These are phyloP conservation scores for Dendroctonus valens DNA, from an alignment of 1,140 invertebrate species.

Conservation along the genomic window DNA sequence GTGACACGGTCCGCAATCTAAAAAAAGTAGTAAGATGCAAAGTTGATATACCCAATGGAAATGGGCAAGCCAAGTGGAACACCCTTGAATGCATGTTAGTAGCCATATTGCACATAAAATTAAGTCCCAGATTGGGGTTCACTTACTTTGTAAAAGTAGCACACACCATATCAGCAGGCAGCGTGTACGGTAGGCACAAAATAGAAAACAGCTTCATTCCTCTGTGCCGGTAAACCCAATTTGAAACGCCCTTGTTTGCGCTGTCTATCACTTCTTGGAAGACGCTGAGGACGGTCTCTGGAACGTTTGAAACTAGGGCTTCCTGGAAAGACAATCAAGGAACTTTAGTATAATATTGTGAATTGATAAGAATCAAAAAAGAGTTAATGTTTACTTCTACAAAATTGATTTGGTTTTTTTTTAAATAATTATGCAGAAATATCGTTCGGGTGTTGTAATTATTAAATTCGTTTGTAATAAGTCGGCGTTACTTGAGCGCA, in stretches of 20 bases:
- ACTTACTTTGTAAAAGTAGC: slow-evolving; percentile 81
- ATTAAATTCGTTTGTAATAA: too few relatives aligned
- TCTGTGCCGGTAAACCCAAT: slow-evolving; percentile 83
- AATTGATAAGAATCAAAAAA: too few relatives aligned
- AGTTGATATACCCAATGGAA: too few relatives aligned
- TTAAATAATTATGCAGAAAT: too few relatives aligned
- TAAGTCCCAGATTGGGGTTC: background rate
- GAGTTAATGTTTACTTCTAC: too few relatives aligned
- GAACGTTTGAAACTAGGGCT: slow-evolving; percentile 80
- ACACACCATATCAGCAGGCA: slow-evolving; percentile 82
- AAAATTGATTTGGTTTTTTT: too few relatives aligned
- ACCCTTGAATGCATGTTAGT: too few relatives aligned
- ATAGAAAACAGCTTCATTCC: slow-evolving; percentile 77
- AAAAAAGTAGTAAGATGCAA: slow-evolving; percentile 6
- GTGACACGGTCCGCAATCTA: slow-evolving; percentile 16
- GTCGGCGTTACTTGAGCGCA: too few relatives aligned
- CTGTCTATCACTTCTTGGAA: slow-evolving; percentile 91
- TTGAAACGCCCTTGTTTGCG: slow-evolving; percentile 85
- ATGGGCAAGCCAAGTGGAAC: too few relatives aligned
- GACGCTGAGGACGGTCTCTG: slow-evolving; percentile 79
- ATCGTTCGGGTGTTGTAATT: too few relatives aligned
- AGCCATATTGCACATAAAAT: too few relatives aligned
- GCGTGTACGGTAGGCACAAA: slow-evolving; percentile 77
- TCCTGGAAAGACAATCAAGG: slow-evolving; percentile 58
- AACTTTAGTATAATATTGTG: too few relatives aligned